phyloP scores from a whole-genome alignment of 2,888 invertebrate species.

The Magallana nippona region DNA sequence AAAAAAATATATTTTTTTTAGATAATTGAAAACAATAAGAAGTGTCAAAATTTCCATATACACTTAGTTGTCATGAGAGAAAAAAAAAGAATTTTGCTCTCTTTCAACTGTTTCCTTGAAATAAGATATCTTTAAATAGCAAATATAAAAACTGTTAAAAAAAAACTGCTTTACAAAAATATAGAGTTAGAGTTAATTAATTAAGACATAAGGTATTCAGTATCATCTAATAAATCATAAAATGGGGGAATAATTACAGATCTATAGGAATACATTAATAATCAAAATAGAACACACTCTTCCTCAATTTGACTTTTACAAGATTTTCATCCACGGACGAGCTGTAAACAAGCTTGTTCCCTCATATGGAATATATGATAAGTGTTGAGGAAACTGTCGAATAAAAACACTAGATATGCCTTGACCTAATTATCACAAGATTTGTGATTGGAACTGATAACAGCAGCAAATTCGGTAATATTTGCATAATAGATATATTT shows the following conservation, averaged over 20 bases:
- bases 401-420: background rate
- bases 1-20: no score
- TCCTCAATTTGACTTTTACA: background rate
- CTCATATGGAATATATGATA: background rate
- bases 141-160: background rate
- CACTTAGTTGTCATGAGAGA: no score
- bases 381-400: constrained; percentile 9
- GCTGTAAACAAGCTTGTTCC: background rate
- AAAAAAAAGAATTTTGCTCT: no score
- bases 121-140: background rate
- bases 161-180: background rate
- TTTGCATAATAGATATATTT: constrained; percentile 1
- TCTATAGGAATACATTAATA: constrained; percentile 6
- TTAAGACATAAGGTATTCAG: background rate
- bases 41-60: no score
- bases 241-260: background rate
- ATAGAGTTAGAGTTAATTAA: background rate
- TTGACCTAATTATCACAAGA: constrained; percentile 19
- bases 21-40: no score
- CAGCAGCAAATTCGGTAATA: background rate
- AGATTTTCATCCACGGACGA: background rate
- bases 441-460: background rate
- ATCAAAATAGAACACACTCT: background rate
- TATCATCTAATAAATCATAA: constrained; percentile 8
- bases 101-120: no score